A percentile compares a stretch with the other conserved stretches of the same genome.
These are phyloP conservation scores for Rostratula benghalensis DNA, from an alignment of 2,113 vertebrate genomes.

Conservation along the genomic window DNA sequence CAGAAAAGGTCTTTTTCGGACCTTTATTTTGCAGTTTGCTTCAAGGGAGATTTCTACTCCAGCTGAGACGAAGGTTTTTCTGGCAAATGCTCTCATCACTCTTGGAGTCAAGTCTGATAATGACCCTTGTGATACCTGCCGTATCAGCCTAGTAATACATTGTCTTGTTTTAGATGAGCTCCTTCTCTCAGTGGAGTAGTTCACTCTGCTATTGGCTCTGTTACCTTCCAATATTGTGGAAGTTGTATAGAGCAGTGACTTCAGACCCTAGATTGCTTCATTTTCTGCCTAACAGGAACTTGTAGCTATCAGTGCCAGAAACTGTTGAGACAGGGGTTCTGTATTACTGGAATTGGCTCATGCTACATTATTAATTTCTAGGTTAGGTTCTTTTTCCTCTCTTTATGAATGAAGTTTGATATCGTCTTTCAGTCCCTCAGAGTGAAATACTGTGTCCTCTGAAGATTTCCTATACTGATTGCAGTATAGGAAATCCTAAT, in stretches of 20 bases:
- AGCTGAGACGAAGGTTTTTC: slow-evolving; percentile 22
- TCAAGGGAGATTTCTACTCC: slow-evolving; percentile 18
- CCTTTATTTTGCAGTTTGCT: slow-evolving; percentile 21
- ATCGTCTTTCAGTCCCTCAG: not conserved
- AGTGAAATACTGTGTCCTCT: not conserved
- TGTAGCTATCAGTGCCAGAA: not conserved
- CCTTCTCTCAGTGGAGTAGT: not conserved
- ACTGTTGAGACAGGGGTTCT: not conserved
- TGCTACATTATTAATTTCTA: not conserved
- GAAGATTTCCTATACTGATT: not conserved
- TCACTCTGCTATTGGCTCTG: not conserved
- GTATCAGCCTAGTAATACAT: not conserved
- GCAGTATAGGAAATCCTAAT: not conserved
- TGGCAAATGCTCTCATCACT: not conserved
- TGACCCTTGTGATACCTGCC: not conserved
- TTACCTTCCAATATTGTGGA: not conserved
- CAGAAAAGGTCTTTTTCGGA: slow-evolving; percentile 10
- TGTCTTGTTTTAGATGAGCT: slow-evolving; percentile 23
- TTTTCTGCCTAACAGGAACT: not conserved
- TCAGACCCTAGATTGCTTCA: not conserved
- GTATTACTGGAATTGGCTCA: not conserved
- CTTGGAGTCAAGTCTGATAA: slow-evolving; percentile 34
- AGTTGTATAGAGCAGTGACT: not conserved
- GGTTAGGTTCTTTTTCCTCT: not conserved
- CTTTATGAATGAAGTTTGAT: not conserved